Base-by-base conservation (phyloP, 1,140 invertebrate genomes). In the Lysiphlebus fabarum region DNA sequence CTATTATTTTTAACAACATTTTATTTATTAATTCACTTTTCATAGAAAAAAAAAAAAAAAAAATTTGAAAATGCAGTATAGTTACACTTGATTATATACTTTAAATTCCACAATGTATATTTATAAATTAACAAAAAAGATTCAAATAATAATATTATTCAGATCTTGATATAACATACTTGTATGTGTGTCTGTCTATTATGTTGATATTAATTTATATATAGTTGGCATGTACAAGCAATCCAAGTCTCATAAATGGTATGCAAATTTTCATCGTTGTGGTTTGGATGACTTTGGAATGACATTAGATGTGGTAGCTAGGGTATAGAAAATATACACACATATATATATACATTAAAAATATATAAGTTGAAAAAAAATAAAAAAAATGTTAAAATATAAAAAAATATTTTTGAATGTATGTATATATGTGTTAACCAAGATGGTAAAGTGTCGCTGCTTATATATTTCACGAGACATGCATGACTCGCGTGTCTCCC, bases 401-500 rank as follows among this genome's bases (percentile, higher is more conserved):
- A 34, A 8, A 5, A 36, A 38, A 7, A 38, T 11, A 36, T 10
- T 40, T 10, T 43, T n/a, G 11, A 57, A n/a, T 36, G n/a, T 14
- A 33, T n/a, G 48, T 33, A 34, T 43, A 45, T 53, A 51, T 44
- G 36, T 44, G 1, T 36, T 26, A 51, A 33, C 49, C 49, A 51
- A 36, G 49, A 8, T 51, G 58, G 68, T 62, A 62, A 69, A 70
- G 67, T 72, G 70, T 72, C 70, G 70, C 65, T 67, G 70, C 64
- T 69, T 67, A 68, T 70, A 26, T 26, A 69, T 70, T 65, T 62
- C 62, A 62, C 67, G 72, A 69, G 73, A 75, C 73, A 75, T 73
- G 73, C 69, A 54, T 68, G 65, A 69, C 68, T 77, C 72, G 71
- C 73, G 73, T 77, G 71, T 75, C 71, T 72, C 67, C 61, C 73